Conservation (phyloP, 2,888 invertebrate species). For the Peribatodes rhomboidaria region DNA sequence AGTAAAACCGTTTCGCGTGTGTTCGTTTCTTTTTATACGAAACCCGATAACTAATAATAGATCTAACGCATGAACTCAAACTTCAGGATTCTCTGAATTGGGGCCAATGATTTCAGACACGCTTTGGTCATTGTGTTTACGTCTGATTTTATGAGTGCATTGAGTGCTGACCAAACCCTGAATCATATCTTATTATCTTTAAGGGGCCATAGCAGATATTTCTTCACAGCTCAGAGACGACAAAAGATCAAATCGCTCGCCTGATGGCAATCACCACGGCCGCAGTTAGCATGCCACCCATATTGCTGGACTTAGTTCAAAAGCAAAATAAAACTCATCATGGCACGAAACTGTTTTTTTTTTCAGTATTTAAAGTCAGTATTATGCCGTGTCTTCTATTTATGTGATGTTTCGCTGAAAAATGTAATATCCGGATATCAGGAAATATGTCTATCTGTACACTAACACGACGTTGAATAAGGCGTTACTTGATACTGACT, state of each 20-base stretch:
- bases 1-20: conserved; percentile 61
- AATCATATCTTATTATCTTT: conserved; percentile 17
- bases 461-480: too few relatives aligned
- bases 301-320: too few relatives aligned
- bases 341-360: too few relatives aligned
- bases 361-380: too few relatives aligned
- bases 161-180: conserved; percentile 28
- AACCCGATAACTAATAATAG: conserved; percentile 69
- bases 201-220: background rate
- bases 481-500: too few relatives aligned
- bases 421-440: too few relatives aligned
- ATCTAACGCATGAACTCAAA: conserved; percentile 42
- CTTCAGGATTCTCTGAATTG: conserved; percentile 60
- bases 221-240: background rate
- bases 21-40: conserved; percentile 60
- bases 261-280: too few relatives aligned
- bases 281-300: too few relatives aligned
- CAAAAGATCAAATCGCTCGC: background rate
- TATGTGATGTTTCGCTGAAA: too few relatives aligned
- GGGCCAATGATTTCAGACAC: conserved; percentile 64
- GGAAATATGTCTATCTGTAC: too few relatives aligned
- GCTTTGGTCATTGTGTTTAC: conserved; percentile 60
- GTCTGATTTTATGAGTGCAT: conserved; percentile 53
- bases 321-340: too few relatives aligned
- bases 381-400: too few relatives aligned